phyloP scores from a whole-genome alignment of 2,113 vertebrate species.

The Psammodynastes pulverulentus region DNA sequence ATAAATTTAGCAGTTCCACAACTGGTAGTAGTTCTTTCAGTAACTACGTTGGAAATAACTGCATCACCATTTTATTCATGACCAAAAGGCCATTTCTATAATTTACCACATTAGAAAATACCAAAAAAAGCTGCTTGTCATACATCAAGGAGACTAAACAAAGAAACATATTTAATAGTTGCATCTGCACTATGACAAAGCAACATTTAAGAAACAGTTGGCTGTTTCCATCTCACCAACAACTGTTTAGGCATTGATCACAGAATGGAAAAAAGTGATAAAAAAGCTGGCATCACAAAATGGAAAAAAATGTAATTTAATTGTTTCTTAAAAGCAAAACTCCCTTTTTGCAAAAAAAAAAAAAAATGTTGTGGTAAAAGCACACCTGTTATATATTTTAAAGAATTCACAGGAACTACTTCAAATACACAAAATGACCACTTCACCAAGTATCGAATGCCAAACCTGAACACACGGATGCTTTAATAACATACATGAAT shows the following conservation, averaged over 20 bases:
- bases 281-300: background rate
- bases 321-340: background rate
- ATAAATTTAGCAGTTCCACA: background rate
- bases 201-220: background rate
- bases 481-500: background rate
- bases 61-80: background rate
- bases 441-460: constrained; percentile 37
- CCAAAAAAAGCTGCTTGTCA: background rate
- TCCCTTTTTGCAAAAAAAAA: constrained; percentile 3
- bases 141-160: background rate
- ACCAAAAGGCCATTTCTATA: background rate
- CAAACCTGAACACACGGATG: background rate
- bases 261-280: background rate
- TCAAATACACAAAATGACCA: background rate
- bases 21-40: background rate
- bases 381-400: constrained; percentile 20
- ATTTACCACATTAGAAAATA: background rate
- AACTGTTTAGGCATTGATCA: background rate
- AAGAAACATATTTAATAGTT: background rate
- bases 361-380: background rate
- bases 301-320: background rate
- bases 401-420: background rate
- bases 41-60: background rate
- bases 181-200: background rate
- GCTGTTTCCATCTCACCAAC: background rate